A percentile compares a stretch with the other conserved stretches of the same genome.
Conservation (phyloP, 2,888 invertebrate genomes). For the Clistopyga incitator region DNA sequence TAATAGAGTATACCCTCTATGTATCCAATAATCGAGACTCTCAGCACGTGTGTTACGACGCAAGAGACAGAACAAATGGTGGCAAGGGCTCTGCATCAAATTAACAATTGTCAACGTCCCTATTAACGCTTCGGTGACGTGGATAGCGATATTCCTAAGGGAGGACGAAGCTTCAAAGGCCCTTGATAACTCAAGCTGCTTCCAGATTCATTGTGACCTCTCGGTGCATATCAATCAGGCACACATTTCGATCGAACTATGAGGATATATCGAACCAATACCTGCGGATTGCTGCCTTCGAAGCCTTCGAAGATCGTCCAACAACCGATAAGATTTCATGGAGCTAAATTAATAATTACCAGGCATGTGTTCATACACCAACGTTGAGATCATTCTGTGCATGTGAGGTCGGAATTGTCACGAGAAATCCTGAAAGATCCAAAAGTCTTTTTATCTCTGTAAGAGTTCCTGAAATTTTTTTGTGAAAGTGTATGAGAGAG, state of each 20-base stretch:
- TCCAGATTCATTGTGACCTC: background rate
- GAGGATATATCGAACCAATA: background rate
- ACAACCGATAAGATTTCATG: constrained; percentile 48
- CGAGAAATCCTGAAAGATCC: background rate
- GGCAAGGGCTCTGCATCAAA: background rate
- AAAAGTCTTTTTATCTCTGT: no score
- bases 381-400: background rate
- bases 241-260: background rate
- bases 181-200: background rate
- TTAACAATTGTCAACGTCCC: constrained; percentile 29
- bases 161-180: background rate
- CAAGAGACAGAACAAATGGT: background rate
- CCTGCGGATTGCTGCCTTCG: background rate
- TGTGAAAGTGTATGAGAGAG: no score
- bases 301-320: background rate
- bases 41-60: background rate
- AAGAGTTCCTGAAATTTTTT: no score
- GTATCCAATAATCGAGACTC: constrained; percentile 17
- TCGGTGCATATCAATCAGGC: constrained; percentile 2
- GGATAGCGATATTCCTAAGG: background rate
- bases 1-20: background rate
- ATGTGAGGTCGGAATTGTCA: background rate
- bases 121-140: background rate
- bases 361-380: background rate
- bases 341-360: constrained; percentile 61